phyloP scores from a whole-genome alignment of 1,140 invertebrate species.

The Ooceraea biroi region DNA sequence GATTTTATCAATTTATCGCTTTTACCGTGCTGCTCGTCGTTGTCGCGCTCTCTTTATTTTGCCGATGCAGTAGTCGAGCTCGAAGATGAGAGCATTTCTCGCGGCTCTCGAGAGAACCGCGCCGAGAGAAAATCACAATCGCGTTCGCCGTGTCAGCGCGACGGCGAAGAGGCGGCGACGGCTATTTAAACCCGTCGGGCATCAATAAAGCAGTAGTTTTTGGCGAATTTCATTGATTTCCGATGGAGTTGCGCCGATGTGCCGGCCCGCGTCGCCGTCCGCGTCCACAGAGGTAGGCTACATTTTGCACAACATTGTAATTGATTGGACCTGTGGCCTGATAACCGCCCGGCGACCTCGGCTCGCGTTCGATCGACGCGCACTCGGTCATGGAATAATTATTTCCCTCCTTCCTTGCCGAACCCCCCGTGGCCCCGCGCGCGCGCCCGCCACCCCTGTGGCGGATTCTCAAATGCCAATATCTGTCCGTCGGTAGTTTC shows the following conservation, averaged over 20 bases:
- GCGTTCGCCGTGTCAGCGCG: constrained; percentile 13
- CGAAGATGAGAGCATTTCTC: constrained; percentile 37
- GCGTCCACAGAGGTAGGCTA: constrained; percentile 68
- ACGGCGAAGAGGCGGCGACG: constrained; percentile 22
- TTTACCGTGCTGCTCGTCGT: no score
- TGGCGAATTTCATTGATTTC: constrained; percentile 82
- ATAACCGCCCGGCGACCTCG: constrained; percentile 78
- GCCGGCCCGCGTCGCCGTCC: constrained; percentile 54
- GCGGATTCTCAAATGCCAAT: constrained; percentile 55
- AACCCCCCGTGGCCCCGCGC: no score
- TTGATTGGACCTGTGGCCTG: constrained; percentile 80
- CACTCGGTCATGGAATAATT: constrained; percentile 75
- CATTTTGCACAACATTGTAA: constrained; percentile 76
- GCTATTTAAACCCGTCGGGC: constrained; percentile 76
- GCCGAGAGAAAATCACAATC: neutral
- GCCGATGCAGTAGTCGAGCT: constrained; percentile 48
- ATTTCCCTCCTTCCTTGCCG: constrained; percentile 68
- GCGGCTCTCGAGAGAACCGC: no score
- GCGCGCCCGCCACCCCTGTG: neutral
- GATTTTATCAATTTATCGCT: neutral
- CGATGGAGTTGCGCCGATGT: constrained; percentile 76
- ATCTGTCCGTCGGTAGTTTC: constrained; percentile 58
- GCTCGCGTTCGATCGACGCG: constrained; percentile 74
- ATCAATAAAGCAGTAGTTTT: constrained; percentile 81
- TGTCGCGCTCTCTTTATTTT: constrained; percentile 33